A percentile compares a stretch with the other conserved stretches of the same genome.
Conservation (phyloP, 2,797 vertebrate genomes). For the Epinephelus awoara region DNA sequence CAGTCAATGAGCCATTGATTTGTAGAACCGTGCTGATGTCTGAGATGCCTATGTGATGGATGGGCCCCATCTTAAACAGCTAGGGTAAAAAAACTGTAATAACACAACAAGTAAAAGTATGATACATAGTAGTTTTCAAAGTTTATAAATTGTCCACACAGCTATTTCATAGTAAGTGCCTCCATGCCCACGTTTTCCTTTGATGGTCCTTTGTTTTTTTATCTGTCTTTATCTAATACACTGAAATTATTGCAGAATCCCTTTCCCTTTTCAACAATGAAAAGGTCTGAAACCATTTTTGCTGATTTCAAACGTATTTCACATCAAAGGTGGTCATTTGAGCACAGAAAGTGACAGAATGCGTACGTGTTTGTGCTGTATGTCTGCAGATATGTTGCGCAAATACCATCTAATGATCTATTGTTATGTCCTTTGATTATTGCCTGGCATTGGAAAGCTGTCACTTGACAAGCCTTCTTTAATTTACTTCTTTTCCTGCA, state of each 20-base stretch:
- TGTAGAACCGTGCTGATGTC: slow-evolving; percentile 68
- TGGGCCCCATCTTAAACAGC: slow-evolving; percentile 67
- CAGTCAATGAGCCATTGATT: slow-evolving; percentile 86
- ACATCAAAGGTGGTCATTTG: slow-evolving; percentile 66
- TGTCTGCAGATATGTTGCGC: slow-evolving; percentile 19
- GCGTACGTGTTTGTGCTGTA: slow-evolving; percentile 3
- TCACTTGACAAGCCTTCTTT: slow-evolving; percentile 29
- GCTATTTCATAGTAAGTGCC: slow-evolving; percentile 33
- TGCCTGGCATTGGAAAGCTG: slow-evolving; percentile 22
- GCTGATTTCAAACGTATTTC: slow-evolving; percentile 65
- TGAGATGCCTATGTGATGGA: slow-evolving; percentile 80
- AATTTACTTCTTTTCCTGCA: not conserved
- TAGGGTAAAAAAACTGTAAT: slow-evolving; percentile 36
- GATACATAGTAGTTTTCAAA: slow-evolving; percentile 48
- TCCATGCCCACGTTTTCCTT: slow-evolving; percentile 48
- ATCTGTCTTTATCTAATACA: slow-evolving; percentile 36
- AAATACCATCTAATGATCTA: slow-evolving; percentile 37
- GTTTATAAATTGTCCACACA: slow-evolving; percentile 55
- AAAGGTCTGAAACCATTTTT: slow-evolving; percentile 30
- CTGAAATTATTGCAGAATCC: slow-evolving; percentile 23
- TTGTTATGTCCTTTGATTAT: slow-evolving; percentile 50
- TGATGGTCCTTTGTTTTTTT: slow-evolving; percentile 44
- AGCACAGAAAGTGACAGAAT: slow-evolving; percentile 27
- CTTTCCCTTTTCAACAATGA: slow-evolving; percentile 35
- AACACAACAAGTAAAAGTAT: slow-evolving; percentile 61